Evolutionary conservation across 2,113 vertebrate genomes (phyloP), one percentile per base, ranked within the genome.

Genomic region (Sciurus niger): DNA sequence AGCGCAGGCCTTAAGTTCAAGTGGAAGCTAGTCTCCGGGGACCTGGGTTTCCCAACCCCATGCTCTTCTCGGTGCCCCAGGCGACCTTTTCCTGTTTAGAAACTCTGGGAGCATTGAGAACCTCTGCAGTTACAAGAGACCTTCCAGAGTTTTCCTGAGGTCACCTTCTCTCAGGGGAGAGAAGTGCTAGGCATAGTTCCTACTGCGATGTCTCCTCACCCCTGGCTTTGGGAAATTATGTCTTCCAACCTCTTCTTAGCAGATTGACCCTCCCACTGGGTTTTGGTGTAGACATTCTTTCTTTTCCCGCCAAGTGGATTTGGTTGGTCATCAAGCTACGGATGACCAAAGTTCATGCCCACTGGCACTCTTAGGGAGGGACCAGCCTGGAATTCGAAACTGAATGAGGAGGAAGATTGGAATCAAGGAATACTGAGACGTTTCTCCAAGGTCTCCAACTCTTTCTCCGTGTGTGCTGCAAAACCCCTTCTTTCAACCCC

Each of bases 181-280:
- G 43, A 2, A 55, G 65, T 11, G 32, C n/a, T 6, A 0, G 4
- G 25, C n/a, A 14, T 16, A 67, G 40, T 28, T 51, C 11, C 37
- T 13, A 25, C 43, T 63, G 30, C n/a, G 0, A 3, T 8, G 5
- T 0, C 3, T 0, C 14, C 18, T 43, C 65, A 1, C 40, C 74
- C 13, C 17, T 46, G 51, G 73, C 40, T 60, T 90, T 30, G 40
- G 12, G 40, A 88, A 85, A 18, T 9, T 28, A 11, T 37, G 40
- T 60, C 53, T 40, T 65, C 63, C 67, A 4, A 0, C 4, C 28
- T 60, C 77, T 32, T 58, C 82, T 67, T 25, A 48, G 76, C 58
- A 68, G 55, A 46, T 34, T 12, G 20, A 46, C 83, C 63, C 22
- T 67, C 32, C 43, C 60, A 11, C 25, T 8, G 24, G 43, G 14